Percentiles rank a stretch among this genome's conserved stretches.
Evolutionary conservation across 2,797 vertebrate genomes (phyloP).

Genomic region (Chelon labrosus): DNA sequence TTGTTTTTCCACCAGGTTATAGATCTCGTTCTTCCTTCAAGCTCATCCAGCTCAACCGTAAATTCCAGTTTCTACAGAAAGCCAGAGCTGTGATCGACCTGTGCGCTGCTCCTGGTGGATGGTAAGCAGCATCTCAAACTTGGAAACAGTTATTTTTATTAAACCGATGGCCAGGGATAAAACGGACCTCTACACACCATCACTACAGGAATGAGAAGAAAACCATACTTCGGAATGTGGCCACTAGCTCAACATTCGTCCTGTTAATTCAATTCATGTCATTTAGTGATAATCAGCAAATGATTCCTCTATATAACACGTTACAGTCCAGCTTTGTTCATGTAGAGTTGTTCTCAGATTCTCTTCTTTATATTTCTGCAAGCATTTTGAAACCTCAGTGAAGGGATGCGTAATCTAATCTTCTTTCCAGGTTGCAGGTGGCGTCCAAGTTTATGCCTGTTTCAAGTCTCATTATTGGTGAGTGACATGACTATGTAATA

Average conservation of each 20-base stretch:
- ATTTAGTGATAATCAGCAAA: no score
- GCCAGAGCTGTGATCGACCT: slow-evolving; percentile 93
- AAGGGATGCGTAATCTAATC: not conserved
- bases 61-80: slow-evolving; percentile 95
- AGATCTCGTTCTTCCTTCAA: slow-evolving; percentile 99
- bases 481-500: slow-evolving; percentile 64
- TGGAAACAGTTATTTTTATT: not conserved
- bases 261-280: no score
- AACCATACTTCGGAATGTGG: no score
- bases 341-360: not conserved
- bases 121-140: slow-evolving; percentile 82
- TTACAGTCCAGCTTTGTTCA: no score
- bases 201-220: no score
- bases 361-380: no score
- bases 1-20: slow-evolving; percentile 87
- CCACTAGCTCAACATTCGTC: no score
- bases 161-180: not conserved
- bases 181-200: not conserved
- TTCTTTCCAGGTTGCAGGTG: slow-evolving; percentile 91
- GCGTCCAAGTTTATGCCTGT: slow-evolving; percentile 98
- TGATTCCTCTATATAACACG: no score
- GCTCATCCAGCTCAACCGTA: slow-evolving; percentile 96
- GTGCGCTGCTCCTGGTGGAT: slow-evolving; percentile 96
- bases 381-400: not conserved
- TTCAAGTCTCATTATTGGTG: slow-evolving; percentile 96